Evolutionary conservation across 2,888 invertebrate genomes (phyloP), one percentile per base, ranked within the genome.

Genomic region (Teleiodes luculella): DNA sequence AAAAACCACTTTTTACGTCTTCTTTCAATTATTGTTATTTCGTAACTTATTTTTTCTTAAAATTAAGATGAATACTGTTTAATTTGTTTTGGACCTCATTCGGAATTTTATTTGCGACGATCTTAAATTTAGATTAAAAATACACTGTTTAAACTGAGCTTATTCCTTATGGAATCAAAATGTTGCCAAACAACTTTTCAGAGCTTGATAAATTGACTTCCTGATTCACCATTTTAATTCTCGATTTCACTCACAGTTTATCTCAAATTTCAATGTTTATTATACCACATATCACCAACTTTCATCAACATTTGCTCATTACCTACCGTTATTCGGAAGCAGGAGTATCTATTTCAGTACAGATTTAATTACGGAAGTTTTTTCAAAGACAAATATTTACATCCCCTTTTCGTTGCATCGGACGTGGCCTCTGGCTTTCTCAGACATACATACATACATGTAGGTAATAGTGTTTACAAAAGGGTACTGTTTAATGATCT

Each of bases 351-450:
- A 51, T 51, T 39, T 31, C 30, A 58, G 54, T 65, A 60, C 43
- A 24, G 59, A 62, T 66, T 61, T 62, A 65, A 74, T 76, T 72
- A 72, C 77, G 85, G 85, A 85, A 84, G 79, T 70, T 65, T 65
- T 68, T 70, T 67, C 35, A 74, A 74, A 74, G 28, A 73, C 79
- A 85, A 85, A 85, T 79, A 83, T 83, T 83, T 79, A 81, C 74
- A 68, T 70, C 70, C 70, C n/a, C 70, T 59, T 67, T 70, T 68
- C 59, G 64, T 58, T 57, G 56, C 52, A 53, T 31, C 10, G 10
- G 16, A 57, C 67, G 54, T 53, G 54, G n/a, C 65, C 64, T 67
- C 66, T 66, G 66, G 63, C 18, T 48, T 35, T 5, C 8, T 10
- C 30, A 20, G 16, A 46, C 8, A 43, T 28, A 11, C n/a, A n/a